Conservation (phyloP, 1,140 invertebrate species). For the Zelostemma sp. region DNA sequence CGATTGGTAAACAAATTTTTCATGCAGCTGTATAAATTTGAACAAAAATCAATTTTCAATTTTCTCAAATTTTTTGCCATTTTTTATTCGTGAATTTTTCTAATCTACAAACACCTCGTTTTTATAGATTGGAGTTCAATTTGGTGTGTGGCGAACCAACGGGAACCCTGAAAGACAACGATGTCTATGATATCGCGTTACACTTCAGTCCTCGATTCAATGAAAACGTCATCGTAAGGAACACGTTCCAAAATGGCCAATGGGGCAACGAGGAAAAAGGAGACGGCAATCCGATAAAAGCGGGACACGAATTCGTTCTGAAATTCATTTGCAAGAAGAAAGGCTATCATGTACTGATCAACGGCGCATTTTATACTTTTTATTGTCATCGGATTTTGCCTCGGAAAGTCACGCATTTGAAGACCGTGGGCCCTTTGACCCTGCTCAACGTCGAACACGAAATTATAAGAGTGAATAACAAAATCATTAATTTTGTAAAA, state of each 20-base stretch:
- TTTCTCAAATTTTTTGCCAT: constrained; percentile 84
- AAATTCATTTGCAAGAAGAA: constrained; percentile 73
- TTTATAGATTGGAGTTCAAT: too few relatives aligned
- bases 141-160: too few relatives aligned
- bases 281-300: constrained; percentile 75
- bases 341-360: constrained; percentile 76
- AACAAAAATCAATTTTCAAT: too few relatives aligned
- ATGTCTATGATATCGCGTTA: constrained; percentile 79
- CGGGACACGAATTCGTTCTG: constrained; percentile 78
- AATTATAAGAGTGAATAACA: constrained; percentile 69
- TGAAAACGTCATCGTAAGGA: constrained; percentile 81
- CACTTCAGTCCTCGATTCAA: constrained; percentile 86
- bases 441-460: constrained; percentile 78
- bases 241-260: constrained; percentile 76
- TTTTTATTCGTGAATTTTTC: too few relatives aligned
- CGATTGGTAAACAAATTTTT: too few relatives aligned
- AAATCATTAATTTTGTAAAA: constrained; percentile 5
- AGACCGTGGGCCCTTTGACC: constrained; percentile 79
- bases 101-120: too few relatives aligned
- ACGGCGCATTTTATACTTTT: constrained; percentile 76
- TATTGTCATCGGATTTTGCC: constrained; percentile 81
- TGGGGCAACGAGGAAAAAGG: constrained; percentile 84
- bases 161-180: constrained; percentile 74
- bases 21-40: too few relatives aligned
- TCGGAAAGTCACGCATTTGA: constrained; percentile 77